phyloP scores from a whole-genome alignment of 2,888 invertebrate genomes.

The Drepanosiphum platanoidis region DNA sequence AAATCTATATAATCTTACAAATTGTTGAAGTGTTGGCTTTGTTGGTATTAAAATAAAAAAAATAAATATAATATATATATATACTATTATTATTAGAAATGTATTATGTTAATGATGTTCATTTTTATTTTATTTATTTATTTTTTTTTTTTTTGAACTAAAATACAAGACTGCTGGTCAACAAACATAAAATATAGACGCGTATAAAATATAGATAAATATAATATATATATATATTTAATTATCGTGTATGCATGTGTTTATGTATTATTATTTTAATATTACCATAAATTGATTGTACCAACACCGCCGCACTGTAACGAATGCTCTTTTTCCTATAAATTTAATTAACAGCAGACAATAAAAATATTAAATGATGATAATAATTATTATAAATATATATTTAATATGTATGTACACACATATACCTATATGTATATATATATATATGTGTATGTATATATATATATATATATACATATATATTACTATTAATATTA shows the following conservation, averaged over 20 bases:
- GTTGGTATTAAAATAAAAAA: slow-evolving; percentile 47
- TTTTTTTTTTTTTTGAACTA: slow-evolving; percentile 5
- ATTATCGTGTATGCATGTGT: neutral
- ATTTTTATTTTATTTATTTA: neutral
- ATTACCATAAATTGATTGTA: slow-evolving; percentile 29
- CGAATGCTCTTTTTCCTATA: slow-evolving; percentile 34
- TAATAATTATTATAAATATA: slow-evolving; percentile 45
- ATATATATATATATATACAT: slow-evolving; percentile 20
- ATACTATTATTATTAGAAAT: slow-evolving; percentile 26
- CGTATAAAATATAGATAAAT: slow-evolving; percentile 16
- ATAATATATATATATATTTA: too few species aligned
- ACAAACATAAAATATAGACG: slow-evolving; percentile 15
- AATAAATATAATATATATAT: too few species aligned
- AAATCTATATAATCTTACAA: slow-evolving; percentile 39
- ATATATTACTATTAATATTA: slow-evolving; percentile 45
- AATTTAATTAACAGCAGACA: slow-evolving; percentile 51
- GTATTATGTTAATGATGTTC: slow-evolving; percentile 1
- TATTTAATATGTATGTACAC: neutral
- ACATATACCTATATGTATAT: neutral
- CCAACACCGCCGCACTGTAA: slow-evolving; percentile 39
- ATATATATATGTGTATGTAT: neutral
- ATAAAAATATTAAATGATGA: slow-evolving; percentile 54
- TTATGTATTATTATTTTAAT: slow-evolving; percentile 21
- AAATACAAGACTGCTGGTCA: slow-evolving; percentile 58
- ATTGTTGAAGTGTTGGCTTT: slow-evolving; percentile 41